Conservation (phyloP, 2,113 vertebrate species). For the Azemiops feae region DNA sequence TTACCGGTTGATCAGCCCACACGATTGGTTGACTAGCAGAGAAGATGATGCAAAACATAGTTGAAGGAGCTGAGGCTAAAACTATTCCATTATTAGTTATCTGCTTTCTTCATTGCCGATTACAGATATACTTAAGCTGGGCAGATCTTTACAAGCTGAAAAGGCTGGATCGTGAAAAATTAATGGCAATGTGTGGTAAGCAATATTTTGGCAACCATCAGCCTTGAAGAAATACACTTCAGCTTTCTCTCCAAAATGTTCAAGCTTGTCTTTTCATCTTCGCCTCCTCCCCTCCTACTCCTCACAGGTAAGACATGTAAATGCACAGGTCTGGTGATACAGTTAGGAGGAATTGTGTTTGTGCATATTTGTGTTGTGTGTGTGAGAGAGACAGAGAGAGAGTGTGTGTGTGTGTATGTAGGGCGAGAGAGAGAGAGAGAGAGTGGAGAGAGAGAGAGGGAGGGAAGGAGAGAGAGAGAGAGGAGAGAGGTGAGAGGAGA, state of each 20-base stretch:
- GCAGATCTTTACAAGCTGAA: neutral
- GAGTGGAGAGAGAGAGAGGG: fast-evolving
- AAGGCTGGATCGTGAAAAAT: neutral
- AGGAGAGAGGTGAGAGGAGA: too few relatives aligned
- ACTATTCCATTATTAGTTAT: neutral
- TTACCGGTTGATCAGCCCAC: neutral
- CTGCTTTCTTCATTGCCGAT: neutral
- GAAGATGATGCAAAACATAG: neutral
- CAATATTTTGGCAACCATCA: neutral
- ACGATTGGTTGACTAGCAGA: neutral
- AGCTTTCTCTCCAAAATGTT: neutral
- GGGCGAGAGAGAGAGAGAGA: too few relatives aligned
- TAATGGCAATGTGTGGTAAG: neutral
- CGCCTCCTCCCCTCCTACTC: too few relatives aligned
- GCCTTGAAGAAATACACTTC: neutral
- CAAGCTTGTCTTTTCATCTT: neutral
- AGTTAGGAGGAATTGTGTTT: neutral
- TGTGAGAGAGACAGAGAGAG: too few relatives aligned
- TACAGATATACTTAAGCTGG: neutral
- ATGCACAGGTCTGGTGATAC: neutral
- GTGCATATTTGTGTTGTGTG: neutral
- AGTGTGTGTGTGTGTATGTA: too few relatives aligned
- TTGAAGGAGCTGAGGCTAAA: neutral
- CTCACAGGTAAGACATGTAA: neutral
- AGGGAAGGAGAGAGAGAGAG: too few relatives aligned